Evolutionary conservation across 2,797 vertebrate species (phyloP), one percentile per base, ranked within the genome.

Genomic region (Masticophis lateralis): DNA sequence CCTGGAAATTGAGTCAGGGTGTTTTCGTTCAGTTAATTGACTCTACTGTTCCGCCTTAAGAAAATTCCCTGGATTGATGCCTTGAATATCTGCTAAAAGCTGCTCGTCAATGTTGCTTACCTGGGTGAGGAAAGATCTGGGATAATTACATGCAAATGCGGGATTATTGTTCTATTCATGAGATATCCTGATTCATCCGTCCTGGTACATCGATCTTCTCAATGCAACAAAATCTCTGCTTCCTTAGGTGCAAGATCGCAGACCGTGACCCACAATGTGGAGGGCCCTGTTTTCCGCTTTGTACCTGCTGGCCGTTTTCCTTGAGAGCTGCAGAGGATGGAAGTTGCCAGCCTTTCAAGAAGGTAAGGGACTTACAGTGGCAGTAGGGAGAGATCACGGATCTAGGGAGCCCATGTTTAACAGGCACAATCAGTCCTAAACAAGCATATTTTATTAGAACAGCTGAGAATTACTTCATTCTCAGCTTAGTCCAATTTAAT

Each of bases 241-340:
- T 96, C 94, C 56, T 47, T 95, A 98, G 97, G 95, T 94, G 55
- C 92, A 53, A 91, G 79, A 0, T 2, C n/a, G 20, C 1, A 27
- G 32, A 43, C 18, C 86, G 0, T 47, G 6, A 92, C 18, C 1
- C 96, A 95, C 90, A 94, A 98, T 98, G 98, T 95, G 94, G 95
- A 94, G 66, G 43, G 92, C 96, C 69, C 97, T 96, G 96, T 93
- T 95, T 88, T 93, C 96, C 0, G 86, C 57, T 0, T 91, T 98
- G 43, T 97, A 95, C 94, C 93, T 97, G 0, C 16, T 89, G 0
- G 91, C 95, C 66, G 87, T 98, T 20, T 69, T 98, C 25, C 0
- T 97, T 93, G 94, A 94, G 0, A 90, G 94, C 91, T 97, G 96
- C 9, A 74, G 74, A 79, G 96, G 96, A 83, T 93, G 22, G 91